Conservation (phyloP, 2,888 invertebrate species). For the Cantharis lateralis region DNA sequence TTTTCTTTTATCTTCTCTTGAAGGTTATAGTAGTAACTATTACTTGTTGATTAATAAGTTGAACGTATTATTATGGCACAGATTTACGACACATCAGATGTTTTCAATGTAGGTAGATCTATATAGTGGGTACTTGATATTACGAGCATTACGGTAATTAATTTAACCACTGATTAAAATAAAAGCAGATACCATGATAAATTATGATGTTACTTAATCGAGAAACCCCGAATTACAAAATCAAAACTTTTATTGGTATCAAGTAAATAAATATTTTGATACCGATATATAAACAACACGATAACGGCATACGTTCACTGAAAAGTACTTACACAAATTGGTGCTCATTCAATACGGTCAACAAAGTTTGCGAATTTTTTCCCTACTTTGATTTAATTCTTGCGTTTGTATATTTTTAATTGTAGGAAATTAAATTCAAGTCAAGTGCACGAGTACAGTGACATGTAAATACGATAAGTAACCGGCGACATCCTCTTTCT, state of each 20-base stretch:
- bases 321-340: background rate
- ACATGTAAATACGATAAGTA: conserved; percentile 15
- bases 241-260: background rate
- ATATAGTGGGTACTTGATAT: background rate
- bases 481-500: conserved; percentile 15
- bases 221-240: background rate
- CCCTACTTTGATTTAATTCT: background rate
- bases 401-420: background rate
- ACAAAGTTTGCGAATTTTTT: background rate
- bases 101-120: background rate
- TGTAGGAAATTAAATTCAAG: conserved; percentile 6
- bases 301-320: background rate
- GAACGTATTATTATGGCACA: no score
- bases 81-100: background rate
- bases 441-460: conserved; percentile 26
- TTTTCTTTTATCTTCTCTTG: no score
- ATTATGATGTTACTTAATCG: background rate
- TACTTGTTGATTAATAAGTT: no score
- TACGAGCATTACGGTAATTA: background rate
- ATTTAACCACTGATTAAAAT: background rate
- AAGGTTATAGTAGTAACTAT: no score
- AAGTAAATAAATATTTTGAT: background rate
- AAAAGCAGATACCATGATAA: background rate
- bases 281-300: background rate
- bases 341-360: background rate